These are phyloP conservation scores for Hyperopisus bebe DNA, from an alignment of 2,113 vertebrate species.

Conservation along the genomic window DNA sequence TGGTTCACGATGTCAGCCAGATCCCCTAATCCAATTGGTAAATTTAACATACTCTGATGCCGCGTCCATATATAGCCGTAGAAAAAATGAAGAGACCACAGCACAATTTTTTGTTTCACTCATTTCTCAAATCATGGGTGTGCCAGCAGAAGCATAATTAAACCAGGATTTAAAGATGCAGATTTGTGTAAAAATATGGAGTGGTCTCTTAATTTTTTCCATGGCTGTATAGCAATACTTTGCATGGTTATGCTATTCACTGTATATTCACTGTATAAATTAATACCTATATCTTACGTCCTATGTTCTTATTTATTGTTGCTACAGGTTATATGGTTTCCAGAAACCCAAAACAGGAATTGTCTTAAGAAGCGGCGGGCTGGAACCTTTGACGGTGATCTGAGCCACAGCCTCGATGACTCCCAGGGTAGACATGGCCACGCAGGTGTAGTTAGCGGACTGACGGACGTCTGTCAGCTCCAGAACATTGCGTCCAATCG, in stretches of 20 bases:
- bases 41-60: neutral
- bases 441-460: conserved; percentile 97
- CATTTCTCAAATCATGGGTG: too few relatives aligned
- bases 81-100: too few relatives aligned
- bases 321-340: neutral
- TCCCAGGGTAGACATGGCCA: conserved; percentile 96
- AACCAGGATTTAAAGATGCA: conserved; percentile 24
- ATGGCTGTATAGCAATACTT: neutral
- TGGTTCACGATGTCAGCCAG: conserved; percentile 10
- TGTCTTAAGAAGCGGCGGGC: neutral
- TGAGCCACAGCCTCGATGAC: conserved; percentile 97
- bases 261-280: neutral
- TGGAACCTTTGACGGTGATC: conserved; percentile 97
- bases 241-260: neutral
- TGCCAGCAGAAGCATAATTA: too few relatives aligned
- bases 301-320: neutral
- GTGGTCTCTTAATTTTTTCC: too few relatives aligned
- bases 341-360: neutral
- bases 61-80: neutral
- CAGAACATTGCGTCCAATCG: conserved; percentile 96
- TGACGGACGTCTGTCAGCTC: conserved; percentile 95
- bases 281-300: neutral
- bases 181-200: neutral
- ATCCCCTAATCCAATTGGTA: neutral
- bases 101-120: too few relatives aligned